phyloP scores from a whole-genome alignment of 1,140 invertebrate genomes.

The Pseudomyrmex sp. region DNA sequence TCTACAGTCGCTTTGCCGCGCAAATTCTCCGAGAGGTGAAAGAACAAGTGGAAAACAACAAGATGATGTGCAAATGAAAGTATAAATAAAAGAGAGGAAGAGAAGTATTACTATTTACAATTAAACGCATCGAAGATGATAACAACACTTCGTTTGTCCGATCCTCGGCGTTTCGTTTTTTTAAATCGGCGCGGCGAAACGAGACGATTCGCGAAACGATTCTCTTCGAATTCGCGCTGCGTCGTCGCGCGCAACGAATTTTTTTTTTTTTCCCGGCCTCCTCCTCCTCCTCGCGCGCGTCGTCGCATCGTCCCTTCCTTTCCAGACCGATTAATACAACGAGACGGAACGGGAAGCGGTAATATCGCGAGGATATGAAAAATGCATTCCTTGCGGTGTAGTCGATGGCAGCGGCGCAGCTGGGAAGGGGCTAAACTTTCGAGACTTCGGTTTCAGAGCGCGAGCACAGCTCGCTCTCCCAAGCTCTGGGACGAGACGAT shows the following conservation, averaged over 20 bases:
- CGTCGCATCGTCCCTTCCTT: constrained; percentile 33
- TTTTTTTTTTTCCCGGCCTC: constrained; percentile 15
- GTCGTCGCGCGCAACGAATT: constrained; percentile 36
- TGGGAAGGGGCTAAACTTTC: constrained; percentile 75
- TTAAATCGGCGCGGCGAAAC: neutral
- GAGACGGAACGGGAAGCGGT: constrained; percentile 67
- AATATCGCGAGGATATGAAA: constrained; percentile 77
- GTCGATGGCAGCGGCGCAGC: constrained; percentile 60
- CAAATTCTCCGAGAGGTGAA: neutral
- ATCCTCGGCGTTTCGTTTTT: neutral
- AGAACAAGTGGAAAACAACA: neutral
- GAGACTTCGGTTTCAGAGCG: constrained; percentile 72
- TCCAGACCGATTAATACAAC: constrained; percentile 73
- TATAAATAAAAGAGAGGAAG: no score
- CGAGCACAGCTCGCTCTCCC: constrained; percentile 30
- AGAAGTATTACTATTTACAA: no score
- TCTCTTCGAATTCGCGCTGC: constrained; percentile 43
- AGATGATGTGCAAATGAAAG: no score
- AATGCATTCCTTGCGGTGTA: constrained; percentile 75
- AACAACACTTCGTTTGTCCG: neutral
- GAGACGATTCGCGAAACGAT: constrained; percentile 46
- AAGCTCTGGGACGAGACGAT: neutral
- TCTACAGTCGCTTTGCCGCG: neutral
- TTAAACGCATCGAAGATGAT: neutral
- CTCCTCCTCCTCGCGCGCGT: no score